A percentile compares a stretch with the other conserved stretches of the same genome.
Conservation (phyloP, 2,113 vertebrate species). For the Platichthys stellatus region DNA sequence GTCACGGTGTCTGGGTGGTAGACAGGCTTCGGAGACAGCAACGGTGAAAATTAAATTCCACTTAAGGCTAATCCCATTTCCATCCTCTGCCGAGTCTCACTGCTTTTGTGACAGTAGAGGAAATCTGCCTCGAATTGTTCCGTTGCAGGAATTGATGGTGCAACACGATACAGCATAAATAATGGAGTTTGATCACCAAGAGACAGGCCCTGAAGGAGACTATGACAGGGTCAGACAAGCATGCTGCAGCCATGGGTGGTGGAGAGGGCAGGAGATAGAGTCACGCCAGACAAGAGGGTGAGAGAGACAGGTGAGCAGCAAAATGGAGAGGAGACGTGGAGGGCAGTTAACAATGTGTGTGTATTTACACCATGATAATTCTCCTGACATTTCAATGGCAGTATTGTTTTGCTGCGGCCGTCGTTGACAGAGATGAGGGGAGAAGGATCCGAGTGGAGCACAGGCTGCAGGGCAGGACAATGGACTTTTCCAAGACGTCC, state of each 20-base stretch:
- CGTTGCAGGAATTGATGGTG: constrained; percentile 77
- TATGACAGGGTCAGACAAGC: constrained; percentile 68
- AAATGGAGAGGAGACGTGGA: constrained; percentile 31
- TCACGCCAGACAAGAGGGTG: constrained; percentile 24
- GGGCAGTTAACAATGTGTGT: constrained; percentile 56
- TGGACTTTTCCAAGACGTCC: constrained; percentile 48
- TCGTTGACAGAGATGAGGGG: constrained; percentile 33
- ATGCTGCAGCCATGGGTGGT: constrained; percentile 55
- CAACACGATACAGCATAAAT: constrained; percentile 80
- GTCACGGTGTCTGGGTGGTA: constrained; percentile 80
- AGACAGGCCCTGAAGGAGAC: constrained; percentile 67
- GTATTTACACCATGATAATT: constrained; percentile 62
- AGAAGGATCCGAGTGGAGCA: constrained; percentile 35
- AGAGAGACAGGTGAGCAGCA: constrained; percentile 40
- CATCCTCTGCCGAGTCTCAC: constrained; percentile 79
- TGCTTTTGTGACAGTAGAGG: constrained; percentile 81
- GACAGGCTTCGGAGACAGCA: constrained; percentile 80
- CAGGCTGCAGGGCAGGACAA: constrained; percentile 58
- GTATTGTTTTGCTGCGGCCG: constrained; percentile 48
- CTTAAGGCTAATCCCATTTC: constrained; percentile 85
- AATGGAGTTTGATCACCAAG: constrained; percentile 77
- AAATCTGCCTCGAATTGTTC: constrained; percentile 81
- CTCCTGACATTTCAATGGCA: constrained; percentile 62
- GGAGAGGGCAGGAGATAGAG: constrained; percentile 34
- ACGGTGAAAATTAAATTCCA: constrained; percentile 85